Evolutionary conservation across 2,113 vertebrate species (phyloP).

Genomic region (Phalacrocorax aristotelis): DNA sequence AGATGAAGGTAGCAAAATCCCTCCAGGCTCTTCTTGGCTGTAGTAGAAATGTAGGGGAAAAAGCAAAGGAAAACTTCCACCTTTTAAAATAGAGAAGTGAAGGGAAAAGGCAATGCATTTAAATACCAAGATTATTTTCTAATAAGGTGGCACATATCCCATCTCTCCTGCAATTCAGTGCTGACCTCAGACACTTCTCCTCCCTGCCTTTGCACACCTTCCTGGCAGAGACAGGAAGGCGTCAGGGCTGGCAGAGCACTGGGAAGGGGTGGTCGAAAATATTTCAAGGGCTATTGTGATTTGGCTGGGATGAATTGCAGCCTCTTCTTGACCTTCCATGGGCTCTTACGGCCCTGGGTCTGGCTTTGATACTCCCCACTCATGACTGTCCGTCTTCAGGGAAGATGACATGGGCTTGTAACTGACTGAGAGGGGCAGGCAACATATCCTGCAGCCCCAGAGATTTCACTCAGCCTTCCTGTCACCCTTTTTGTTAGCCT

Average conservation of each 20-base stretch:
- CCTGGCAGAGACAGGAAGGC: not conserved
- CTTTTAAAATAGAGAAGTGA: not conserved
- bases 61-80: not conserved
- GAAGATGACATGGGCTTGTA: not conserved
- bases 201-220: accelerated
- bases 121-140: not conserved
- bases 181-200: not conserved
- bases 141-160: not conserved
- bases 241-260: not conserved
- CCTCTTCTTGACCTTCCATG: not conserved
- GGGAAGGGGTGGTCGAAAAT: not conserved
- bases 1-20: not conserved
- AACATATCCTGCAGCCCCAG: not conserved
- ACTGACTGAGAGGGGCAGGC: not conserved
- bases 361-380: not conserved
- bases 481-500: not conserved
- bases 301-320: not conserved
- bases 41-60: not conserved
- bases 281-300: not conserved
- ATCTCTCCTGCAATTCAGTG: not conserved
- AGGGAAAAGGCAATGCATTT: not conserved
- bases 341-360: not conserved
- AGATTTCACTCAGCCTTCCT: not conserved
- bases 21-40: not conserved
- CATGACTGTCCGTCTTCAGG: accelerated